These are phyloP conservation scores for Drosophila pectinifera DNA, from an alignment of 1,140 invertebrate species.

Conservation along the genomic window DNA sequence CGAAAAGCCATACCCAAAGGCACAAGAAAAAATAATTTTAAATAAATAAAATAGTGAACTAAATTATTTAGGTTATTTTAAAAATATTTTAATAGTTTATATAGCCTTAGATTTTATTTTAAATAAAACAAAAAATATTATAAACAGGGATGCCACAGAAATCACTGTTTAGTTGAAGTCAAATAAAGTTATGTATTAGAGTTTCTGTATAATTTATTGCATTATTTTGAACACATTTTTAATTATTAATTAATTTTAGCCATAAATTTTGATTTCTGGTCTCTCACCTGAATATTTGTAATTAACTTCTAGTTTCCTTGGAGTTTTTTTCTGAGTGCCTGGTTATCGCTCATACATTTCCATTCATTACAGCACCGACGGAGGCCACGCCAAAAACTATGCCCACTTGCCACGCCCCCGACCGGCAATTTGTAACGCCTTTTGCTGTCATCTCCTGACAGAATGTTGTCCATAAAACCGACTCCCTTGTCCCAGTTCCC, in stretches of 20 bases:
- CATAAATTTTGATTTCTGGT: too few species aligned
- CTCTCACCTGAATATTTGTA: background rate
- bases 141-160: background rate
- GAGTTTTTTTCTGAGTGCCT: background rate
- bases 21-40: slow-evolving; percentile 27
- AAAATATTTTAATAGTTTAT: background rate
- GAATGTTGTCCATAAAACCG: slow-evolving; percentile 62
- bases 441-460: slow-evolving; percentile 56
- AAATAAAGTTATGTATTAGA: background rate
- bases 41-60: background rate
- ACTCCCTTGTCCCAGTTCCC: slow-evolving; percentile 31
- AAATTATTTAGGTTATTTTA: background rate
- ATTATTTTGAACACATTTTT: background rate
- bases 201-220: background rate
- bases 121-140: background rate
- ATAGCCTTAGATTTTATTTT: background rate
- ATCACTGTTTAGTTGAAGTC: background rate
- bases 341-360: slow-evolving; percentile 66
- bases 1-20: slow-evolving; percentile 13
- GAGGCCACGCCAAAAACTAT: slow-evolving; percentile 58
- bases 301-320: background rate
- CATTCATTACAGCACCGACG: slow-evolving; percentile 46
- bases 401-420: slow-evolving; percentile 45
- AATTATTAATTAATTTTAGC: background rate
- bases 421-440: slow-evolving; percentile 57